Evolutionary conservation across 2,888 invertebrate genomes (phyloP), one percentile per base, ranked within the genome.

Genomic region (Iphiclides podalirius): DNA sequence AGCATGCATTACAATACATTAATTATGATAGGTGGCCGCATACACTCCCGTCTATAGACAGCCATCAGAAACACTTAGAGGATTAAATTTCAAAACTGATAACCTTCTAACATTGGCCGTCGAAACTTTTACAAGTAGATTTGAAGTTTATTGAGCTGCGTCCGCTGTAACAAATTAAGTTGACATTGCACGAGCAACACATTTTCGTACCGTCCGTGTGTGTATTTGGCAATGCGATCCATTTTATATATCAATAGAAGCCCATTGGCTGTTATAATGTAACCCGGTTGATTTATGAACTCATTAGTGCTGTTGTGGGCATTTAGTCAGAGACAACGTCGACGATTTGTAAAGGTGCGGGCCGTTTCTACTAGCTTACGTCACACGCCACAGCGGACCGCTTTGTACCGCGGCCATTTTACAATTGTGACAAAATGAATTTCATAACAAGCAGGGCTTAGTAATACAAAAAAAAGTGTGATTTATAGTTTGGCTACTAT

Each of bases 51-150:
- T 54, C 54, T 51, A 58, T 52, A 54, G 55, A 31, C 44, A 41
- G 53, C 46, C 45, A 54, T 52, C 53, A 67, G 67, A 72, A 73
- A 73, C 71, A 72, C 76, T 59, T 72, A 66, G 73, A 75, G 70
- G 70, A 79, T 78, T 72, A 68, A 59, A 70, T 83, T 82, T 71
- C 82, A 78, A 75, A 79, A 80, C 66, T 45, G 31, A 28, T 64
- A 74, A 76, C 82, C 81, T 82, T 81, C 73, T 75, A 67, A 66
- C 73, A 72, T 76, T 75, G 72, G 72, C 77, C 75, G 79, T 20
- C 20, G 72, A 71, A 75, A 79, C 79, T 79, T 80, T 79, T 82
- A 81, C 80, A 75, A 75, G 78, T 60, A 62, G 66, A 62, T 46
- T 36, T 65, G 58, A 63, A 63, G 67, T 63, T 61, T 63, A 64